A percentile compares a stretch with the other conserved stretches of the same genome.
phyloP scores from a whole-genome alignment of 1,140 invertebrate species.

The Halesus radiatus region DNA sequence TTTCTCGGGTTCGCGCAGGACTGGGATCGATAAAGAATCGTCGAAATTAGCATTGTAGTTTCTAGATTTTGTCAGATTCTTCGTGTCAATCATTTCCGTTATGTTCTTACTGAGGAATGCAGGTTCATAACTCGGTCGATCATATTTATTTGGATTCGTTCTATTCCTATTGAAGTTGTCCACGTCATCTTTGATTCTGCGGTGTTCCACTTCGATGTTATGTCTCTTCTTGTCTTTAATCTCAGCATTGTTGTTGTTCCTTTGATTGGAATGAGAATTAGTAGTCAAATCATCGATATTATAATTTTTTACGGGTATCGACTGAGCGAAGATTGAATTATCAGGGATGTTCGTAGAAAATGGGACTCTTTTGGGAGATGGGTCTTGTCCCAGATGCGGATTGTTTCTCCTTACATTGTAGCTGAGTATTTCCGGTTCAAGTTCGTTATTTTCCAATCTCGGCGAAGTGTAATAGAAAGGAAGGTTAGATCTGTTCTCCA shows the following conservation, averaged over 20 bases:
- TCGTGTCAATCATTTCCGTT: slow-evolving; percentile 53
- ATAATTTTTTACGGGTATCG: slow-evolving; percentile 52
- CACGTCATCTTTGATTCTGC: slow-evolving; percentile 14
- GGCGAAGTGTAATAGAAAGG: slow-evolving; percentile 57
- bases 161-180: slow-evolving; percentile 9
- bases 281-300: slow-evolving; percentile 20
- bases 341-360: slow-evolving; percentile 64
- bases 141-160: slow-evolving; percentile 43
- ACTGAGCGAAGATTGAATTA: slow-evolving; percentile 61
- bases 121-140: slow-evolving; percentile 53
- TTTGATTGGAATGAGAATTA: background rate
- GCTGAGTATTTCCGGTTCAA: slow-evolving; percentile 45
- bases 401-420: slow-evolving; percentile 52
- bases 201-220: slow-evolving; percentile 12
- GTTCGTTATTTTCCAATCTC: slow-evolving; percentile 43
- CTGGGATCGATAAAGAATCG: slow-evolving; percentile 68
- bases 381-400: slow-evolving; percentile 53
- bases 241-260: slow-evolving; percentile 19
- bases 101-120: slow-evolving; percentile 56
- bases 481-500: slow-evolving; percentile 54
- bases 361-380: slow-evolving; percentile 50
- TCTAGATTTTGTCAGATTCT: slow-evolving; percentile 39
- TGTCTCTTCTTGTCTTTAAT: slow-evolving; percentile 10
- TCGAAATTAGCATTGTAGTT: slow-evolving; percentile 58
- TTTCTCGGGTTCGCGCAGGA: slow-evolving; percentile 64